A percentile compares a stretch with the other conserved stretches of the same genome.
These are phyloP conservation scores for Brienomyrus longianalis DNA, from an alignment of 2,113 vertebrate genomes.

Conservation along the genomic window DNA sequence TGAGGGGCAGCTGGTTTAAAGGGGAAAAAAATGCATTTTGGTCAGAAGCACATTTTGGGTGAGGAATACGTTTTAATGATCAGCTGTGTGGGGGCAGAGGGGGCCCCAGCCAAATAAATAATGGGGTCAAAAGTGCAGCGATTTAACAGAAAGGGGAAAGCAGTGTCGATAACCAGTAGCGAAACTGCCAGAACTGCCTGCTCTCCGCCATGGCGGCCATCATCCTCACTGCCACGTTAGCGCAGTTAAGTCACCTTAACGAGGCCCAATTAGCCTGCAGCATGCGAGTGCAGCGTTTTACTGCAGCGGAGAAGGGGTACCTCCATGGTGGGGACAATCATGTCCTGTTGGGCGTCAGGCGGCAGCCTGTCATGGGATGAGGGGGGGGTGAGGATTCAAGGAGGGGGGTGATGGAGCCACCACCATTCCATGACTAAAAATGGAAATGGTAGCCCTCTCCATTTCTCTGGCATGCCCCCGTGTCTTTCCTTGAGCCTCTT, in stretches of 20 bases:
- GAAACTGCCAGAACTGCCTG: neutral
- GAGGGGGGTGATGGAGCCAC: neutral
- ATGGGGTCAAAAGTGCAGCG: neutral
- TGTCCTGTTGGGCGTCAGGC: neutral
- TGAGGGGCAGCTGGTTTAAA: neutral
- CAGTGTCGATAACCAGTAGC: neutral
- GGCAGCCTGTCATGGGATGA: neutral
- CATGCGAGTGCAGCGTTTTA: neutral
- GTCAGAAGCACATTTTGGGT: neutral
- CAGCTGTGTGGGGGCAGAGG: neutral
- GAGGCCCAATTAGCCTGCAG: neutral
- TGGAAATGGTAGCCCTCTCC: neutral
- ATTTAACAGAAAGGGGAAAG: neutral
- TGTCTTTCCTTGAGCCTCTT: neutral
- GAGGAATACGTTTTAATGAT: neutral
- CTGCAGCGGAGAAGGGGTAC: neutral
- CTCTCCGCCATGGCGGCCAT: neutral
- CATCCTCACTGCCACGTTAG: neutral
- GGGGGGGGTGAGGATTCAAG: neutral
- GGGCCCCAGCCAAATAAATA: neutral
- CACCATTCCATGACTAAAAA: neutral
- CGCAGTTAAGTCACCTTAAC: neutral
- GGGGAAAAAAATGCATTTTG: neutral
- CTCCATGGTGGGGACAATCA: neutral
- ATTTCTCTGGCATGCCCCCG: neutral